Conservation (phyloP, 2,113 vertebrate species). For the Chauna torquata region DNA sequence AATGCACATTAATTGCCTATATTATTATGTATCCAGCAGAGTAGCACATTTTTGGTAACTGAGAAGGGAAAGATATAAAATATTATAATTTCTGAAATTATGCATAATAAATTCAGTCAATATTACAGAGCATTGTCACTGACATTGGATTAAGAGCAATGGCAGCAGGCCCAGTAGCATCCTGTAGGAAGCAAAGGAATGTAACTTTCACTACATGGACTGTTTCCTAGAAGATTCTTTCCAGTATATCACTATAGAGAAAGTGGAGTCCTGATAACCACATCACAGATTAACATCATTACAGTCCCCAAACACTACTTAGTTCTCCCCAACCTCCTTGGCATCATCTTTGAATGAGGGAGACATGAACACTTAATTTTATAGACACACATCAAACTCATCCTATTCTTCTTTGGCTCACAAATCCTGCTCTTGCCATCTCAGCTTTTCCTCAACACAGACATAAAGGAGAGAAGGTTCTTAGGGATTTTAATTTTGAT, state of each 20-base stretch:
- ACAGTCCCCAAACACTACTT: not conserved
- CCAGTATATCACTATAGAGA: not conserved
- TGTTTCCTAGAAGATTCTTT: not conserved
- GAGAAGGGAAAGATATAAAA: not conserved
- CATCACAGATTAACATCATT: not conserved
- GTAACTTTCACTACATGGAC: not conserved
- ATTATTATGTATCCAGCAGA: not conserved
- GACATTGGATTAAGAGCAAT: not conserved
- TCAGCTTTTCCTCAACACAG: not conserved
- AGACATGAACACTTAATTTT: not conserved
- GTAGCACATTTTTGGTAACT: not conserved
- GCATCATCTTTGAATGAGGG: not conserved
- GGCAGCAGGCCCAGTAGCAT: not conserved
- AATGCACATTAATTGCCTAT: not conserved
- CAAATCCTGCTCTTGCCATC: not conserved
- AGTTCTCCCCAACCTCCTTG: not conserved
- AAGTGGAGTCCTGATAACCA: not conserved
- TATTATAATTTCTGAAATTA: not conserved
- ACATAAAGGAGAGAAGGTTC: not conserved
- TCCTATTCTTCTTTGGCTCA: not conserved
- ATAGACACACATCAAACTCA: not conserved
- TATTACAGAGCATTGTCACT: not conserved
- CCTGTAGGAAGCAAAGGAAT: not conserved
- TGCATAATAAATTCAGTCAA: not conserved
- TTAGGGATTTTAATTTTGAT: not conserved